Evolutionary conservation across 2,888 invertebrate genomes (phyloP).

Genomic region (Ethmia dodecea): DNA sequence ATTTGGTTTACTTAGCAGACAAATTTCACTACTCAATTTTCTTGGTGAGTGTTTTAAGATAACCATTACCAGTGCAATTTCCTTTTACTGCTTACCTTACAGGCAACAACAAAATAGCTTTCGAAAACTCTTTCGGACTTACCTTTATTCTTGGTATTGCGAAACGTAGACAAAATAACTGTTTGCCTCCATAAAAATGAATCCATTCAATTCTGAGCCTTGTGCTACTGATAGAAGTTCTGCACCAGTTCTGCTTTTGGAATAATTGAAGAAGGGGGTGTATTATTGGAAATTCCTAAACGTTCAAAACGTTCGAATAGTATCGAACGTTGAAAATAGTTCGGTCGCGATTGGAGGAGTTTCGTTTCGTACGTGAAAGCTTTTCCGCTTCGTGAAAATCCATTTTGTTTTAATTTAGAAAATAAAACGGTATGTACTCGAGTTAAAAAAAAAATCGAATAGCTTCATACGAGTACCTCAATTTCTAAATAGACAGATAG

Average conservation of each 20-base stretch:
- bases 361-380: constrained; percentile 46
- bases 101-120: constrained; percentile 37
- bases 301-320: constrained; percentile 61
- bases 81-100: constrained; percentile 37
- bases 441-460: no score
- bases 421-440: no score
- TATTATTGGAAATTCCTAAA: constrained; percentile 73
- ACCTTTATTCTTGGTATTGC: constrained; percentile 59
- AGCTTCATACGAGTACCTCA: no score
- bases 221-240: constrained; percentile 18
- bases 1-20: no score
- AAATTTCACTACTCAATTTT: no score
- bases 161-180: constrained; percentile 36
- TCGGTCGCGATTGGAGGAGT: constrained; percentile 54
- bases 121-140: constrained; percentile 62
- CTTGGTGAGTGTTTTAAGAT: constrained; percentile 35
- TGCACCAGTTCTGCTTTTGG: constrained; percentile 2
- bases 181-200: constrained; percentile 18
- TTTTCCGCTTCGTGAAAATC: constrained; percentile 37
- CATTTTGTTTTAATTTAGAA: no score
- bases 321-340: constrained; percentile 58
- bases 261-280: constrained; percentile 27
- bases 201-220: constrained; percentile 22
- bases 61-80: constrained; percentile 49
- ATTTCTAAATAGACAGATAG: no score